phyloP scores from a whole-genome alignment of 2,888 invertebrate species.

The Adineta ricciae region DNA sequence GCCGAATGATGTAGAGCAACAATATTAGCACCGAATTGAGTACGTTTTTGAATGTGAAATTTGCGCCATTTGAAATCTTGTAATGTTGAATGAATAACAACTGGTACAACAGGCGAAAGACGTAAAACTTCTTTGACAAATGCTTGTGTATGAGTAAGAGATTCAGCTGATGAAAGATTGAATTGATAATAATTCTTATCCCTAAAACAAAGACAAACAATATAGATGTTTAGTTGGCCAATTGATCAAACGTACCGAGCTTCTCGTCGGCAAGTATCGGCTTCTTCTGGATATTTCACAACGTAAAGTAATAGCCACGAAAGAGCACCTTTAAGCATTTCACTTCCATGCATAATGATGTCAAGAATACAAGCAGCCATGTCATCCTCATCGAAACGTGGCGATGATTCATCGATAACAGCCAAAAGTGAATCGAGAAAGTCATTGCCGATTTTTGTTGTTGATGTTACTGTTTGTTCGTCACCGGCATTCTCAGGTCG shows the following conservation, averaged over 20 bases:
- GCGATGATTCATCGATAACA: background rate
- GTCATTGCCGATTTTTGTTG: background rate
- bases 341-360: slow-evolving; percentile 19
- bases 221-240: background rate
- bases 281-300: slow-evolving; percentile 9
- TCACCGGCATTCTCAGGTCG: background rate
- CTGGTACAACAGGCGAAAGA: background rate
- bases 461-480: background rate
- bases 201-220: background rate
- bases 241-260: background rate
- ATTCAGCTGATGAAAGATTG: background rate
- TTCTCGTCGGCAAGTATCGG: background rate
- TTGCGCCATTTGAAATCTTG: slow-evolving; percentile 19
- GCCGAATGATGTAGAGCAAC: background rate
- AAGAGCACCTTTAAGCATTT: slow-evolving; percentile 17
- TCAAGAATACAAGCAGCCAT: background rate
- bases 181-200: background rate
- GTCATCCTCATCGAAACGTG: background rate
- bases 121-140: slow-evolving; percentile 17
- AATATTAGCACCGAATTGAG: background rate
- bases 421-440: background rate
- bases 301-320: background rate
- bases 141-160: background rate
- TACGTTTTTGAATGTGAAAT: slow-evolving; percentile 19
- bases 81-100: slow-evolving; percentile 19